A percentile compares a stretch with the other conserved stretches of the same genome.
phyloP scores from a whole-genome alignment of 2,113 vertebrate species.

The Oreamnos americanus region DNA sequence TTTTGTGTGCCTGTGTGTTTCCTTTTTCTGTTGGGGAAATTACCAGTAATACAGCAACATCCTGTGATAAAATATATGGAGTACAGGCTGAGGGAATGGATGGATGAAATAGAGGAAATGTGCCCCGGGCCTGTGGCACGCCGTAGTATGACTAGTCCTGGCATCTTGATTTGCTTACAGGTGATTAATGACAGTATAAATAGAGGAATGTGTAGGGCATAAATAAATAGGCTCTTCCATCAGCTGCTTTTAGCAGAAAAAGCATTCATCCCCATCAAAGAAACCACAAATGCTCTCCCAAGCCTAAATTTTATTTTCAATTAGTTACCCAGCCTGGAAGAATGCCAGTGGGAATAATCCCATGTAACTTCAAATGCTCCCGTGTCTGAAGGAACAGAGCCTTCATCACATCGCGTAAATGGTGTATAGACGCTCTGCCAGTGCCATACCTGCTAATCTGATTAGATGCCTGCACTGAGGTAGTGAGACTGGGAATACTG shows the following conservation, averaged over 20 bases:
- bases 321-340: not conserved
- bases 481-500: not conserved
- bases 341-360: not conserved
- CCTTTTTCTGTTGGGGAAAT: constrained; percentile 26
- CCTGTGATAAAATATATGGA: not conserved
- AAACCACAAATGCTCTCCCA: not conserved
- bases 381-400: not conserved
- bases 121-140: not conserved
- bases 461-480: not conserved
- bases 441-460: not conserved
- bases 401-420: not conserved
- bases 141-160: not conserved
- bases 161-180: not conserved
- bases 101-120: not conserved
- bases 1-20: not conserved
- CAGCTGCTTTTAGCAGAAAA: not conserved
- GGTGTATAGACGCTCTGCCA: not conserved
- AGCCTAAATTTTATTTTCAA: not conserved
- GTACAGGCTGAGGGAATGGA: not conserved
- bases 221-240: not conserved
- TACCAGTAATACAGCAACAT: not conserved
- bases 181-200: not conserved
- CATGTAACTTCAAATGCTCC: not conserved
- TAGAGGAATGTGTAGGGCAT: not conserved
- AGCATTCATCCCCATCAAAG: not conserved